Evolutionary conservation across 2,888 invertebrate genomes (phyloP).

Genomic region (Ophion obscuratus): DNA sequence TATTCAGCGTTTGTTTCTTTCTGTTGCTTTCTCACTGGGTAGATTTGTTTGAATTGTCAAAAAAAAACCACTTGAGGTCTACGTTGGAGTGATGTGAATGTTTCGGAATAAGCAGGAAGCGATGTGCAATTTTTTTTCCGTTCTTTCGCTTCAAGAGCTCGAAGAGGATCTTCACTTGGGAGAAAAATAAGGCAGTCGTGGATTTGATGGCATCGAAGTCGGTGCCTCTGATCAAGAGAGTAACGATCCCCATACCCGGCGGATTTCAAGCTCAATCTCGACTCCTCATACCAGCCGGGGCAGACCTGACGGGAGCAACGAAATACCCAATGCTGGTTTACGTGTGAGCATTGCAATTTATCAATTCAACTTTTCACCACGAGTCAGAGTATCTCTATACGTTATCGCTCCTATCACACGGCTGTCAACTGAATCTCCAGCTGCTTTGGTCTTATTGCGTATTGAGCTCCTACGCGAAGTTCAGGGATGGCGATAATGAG

Average conservation of each 20-base stretch:
- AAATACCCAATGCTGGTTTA: constrained; percentile 94
- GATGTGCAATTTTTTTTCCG: background rate
- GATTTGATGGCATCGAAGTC: constrained; percentile 84
- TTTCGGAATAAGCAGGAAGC: background rate
- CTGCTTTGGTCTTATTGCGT: background rate
- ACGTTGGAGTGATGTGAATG: background rate
- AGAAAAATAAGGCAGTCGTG: constrained; percentile 87
- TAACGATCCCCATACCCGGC: constrained; percentile 88
- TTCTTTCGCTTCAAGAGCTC: constrained; percentile 73
- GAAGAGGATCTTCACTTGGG: constrained; percentile 86
- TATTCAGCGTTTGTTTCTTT: background rate
- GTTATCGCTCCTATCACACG: background rate
- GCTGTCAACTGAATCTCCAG: background rate
- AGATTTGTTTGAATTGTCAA: background rate
- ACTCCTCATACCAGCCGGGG: constrained; percentile 90
- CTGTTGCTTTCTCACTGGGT: background rate
- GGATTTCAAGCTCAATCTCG: constrained; percentile 90
- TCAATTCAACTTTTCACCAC: background rate
- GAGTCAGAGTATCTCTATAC: background rate
- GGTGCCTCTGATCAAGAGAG: constrained; percentile 87
- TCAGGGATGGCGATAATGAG: background rate
- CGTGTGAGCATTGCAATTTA: constrained; percentile 88
- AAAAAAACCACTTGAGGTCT: background rate
- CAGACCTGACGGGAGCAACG: constrained; percentile 87
- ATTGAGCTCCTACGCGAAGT: background rate